phyloP scores from a whole-genome alignment of 2,113 vertebrate species.

The Montifringilla adamsi region DNA sequence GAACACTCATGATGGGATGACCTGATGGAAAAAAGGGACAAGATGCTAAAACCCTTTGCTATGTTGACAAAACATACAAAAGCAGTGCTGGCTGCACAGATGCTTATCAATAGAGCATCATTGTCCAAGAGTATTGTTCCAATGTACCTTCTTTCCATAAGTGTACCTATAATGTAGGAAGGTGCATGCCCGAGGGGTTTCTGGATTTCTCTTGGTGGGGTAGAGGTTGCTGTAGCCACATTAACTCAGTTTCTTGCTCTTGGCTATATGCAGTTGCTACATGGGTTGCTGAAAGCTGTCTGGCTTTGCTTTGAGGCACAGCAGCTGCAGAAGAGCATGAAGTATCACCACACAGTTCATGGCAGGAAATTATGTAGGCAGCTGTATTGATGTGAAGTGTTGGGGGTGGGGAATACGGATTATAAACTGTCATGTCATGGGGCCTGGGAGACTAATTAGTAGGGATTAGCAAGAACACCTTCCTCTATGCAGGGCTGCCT shows the following conservation, averaged over 20 bases:
- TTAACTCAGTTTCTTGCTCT: neutral
- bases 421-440: neutral
- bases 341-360: neutral
- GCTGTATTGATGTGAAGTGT: neutral
- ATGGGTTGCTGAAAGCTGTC: neutral
- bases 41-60: neutral
- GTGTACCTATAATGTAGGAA: fast-evolving
- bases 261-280: neutral
- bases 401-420: neutral
- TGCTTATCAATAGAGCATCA: neutral
- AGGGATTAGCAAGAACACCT: neutral
- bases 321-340: neutral
- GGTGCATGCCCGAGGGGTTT: fast-evolving
- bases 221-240: constrained; percentile 3
- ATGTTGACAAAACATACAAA: neutral
- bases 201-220: neutral
- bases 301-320: neutral
- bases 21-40: neutral
- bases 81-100: neutral
- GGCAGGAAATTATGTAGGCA: constrained; percentile 15
- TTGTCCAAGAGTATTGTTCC: neutral
- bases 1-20: neutral
- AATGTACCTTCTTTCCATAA: neutral
- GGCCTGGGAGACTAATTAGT: neutral
- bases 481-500: neutral